Percentiles rank a stretch among this genome's conserved stretches.
Evolutionary conservation across 2,888 invertebrate genomes (phyloP).

Genomic region (Nemoura dubitans): DNA sequence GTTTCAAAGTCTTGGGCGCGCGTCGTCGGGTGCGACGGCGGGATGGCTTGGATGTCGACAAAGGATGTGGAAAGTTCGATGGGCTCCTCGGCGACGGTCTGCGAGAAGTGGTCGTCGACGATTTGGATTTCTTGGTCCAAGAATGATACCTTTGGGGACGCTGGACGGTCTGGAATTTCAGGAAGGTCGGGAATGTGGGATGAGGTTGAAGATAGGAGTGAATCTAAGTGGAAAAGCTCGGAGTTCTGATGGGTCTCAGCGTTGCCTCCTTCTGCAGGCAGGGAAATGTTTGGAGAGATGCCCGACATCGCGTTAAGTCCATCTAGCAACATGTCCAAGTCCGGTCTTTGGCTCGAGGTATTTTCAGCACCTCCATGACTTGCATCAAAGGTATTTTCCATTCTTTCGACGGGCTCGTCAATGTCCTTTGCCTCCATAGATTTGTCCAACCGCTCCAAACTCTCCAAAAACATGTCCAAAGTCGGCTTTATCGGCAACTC

Average conservation of each 20-base stretch:
- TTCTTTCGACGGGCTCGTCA: neutral
- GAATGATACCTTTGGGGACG: neutral
- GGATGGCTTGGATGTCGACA: neutral
- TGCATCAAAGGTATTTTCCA: too few species aligned
- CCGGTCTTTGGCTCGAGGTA: too few species aligned
- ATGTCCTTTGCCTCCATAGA: too few species aligned
- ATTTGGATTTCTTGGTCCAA: neutral
- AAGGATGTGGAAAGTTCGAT: neutral
- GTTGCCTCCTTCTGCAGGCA: too few species aligned
- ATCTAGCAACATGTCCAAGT: too few species aligned
- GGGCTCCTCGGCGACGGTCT: neutral
- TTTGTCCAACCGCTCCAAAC: neutral
- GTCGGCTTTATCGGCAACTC: neutral
- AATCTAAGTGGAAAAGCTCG: neutral
- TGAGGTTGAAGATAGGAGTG: neutral
- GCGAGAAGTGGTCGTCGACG: constrained; percentile 18
- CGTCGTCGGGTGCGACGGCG: neutral
- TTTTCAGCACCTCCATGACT: too few species aligned
- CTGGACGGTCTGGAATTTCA: neutral
- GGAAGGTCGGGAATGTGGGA: neutral
- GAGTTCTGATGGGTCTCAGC: too few species aligned
- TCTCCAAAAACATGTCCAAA: neutral
- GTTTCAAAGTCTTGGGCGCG: neutral
- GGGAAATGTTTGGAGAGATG: too few species aligned
- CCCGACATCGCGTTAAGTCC: too few species aligned